Percentiles rank a stretch among this genome's conserved stretches.
Conservation (phyloP, 1,140 invertebrate genomes). For the Archegozetes longisetosus region DNA sequence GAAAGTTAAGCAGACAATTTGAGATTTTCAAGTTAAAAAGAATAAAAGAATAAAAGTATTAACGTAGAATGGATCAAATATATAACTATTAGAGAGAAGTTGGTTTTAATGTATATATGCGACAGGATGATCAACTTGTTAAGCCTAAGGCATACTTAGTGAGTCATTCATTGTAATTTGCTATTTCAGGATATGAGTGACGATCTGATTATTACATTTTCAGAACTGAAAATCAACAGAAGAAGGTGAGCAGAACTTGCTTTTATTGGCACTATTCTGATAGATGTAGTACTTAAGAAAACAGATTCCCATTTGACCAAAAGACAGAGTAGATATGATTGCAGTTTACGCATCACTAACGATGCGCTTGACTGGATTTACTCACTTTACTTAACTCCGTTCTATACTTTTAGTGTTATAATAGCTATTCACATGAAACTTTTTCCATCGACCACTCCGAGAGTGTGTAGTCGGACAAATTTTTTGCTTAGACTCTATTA, state of each 20-base stretch:
- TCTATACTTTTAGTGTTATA: no score
- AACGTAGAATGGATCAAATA: background rate
- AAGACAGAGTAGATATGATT: background rate
- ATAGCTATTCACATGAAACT: no score
- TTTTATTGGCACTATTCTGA: background rate
- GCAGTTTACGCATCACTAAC: background rate
- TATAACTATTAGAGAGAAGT: background rate
- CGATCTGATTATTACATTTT: slow-evolving; percentile 17
- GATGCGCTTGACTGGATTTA: background rate
- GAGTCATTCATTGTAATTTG: background rate
- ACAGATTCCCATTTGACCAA: background rate
- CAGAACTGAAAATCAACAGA: slow-evolving; percentile 18
- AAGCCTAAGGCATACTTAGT: background rate
- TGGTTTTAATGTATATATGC: background rate
- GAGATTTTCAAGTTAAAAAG: background rate
- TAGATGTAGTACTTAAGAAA: background rate
- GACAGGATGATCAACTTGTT: background rate
- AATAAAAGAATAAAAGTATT: background rate
- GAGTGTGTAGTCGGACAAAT: no score
- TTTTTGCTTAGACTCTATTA: no score
- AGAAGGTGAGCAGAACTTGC: slow-evolving; percentile 11
- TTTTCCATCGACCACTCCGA: no score
- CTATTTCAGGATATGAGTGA: slow-evolving; percentile 17
- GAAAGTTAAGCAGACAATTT: background rate
- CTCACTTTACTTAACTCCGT: background rate